A percentile compares a stretch with the other conserved stretches of the same genome.
phyloP scores from a whole-genome alignment of 2,113 vertebrate genomes.

The Copsychus sechellarum region DNA sequence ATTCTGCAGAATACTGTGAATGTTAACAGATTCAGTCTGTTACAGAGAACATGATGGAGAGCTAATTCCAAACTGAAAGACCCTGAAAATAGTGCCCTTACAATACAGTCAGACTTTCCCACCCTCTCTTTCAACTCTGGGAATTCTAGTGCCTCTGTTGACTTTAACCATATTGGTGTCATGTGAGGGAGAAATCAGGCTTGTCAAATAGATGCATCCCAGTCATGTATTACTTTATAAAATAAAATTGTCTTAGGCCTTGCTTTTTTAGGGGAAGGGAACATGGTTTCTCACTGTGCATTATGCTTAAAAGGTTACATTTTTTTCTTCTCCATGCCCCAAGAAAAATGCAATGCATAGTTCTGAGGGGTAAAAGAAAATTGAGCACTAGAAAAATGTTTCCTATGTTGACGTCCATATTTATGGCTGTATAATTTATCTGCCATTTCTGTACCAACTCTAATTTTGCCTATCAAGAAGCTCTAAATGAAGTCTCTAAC shows the following conservation, averaged over 20 bases:
- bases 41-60: not conserved
- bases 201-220: not conserved
- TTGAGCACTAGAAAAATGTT: not conserved
- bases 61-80: not conserved
- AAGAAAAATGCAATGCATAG: not conserved
- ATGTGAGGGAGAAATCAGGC: not conserved
- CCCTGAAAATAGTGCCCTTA: not conserved
- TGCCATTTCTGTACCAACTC: not conserved
- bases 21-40: not conserved
- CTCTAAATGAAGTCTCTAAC: not conserved
- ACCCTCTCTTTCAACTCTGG: not conserved
- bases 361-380: not conserved
- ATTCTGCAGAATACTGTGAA: not conserved
- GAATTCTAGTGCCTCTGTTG: not conserved
- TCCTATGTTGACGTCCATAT: not conserved
- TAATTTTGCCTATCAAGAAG: not conserved
- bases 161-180: not conserved
- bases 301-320: not conserved
- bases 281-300: not conserved
- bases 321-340: not conserved
- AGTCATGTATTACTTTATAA: not conserved
- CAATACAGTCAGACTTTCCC: not conserved
- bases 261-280: not conserved
- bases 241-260: not conserved
- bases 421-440: not conserved